Evolutionary conservation across 2,797 vertebrate genomes (phyloP).

Genomic region (Crocodylus rhombifer): DNA sequence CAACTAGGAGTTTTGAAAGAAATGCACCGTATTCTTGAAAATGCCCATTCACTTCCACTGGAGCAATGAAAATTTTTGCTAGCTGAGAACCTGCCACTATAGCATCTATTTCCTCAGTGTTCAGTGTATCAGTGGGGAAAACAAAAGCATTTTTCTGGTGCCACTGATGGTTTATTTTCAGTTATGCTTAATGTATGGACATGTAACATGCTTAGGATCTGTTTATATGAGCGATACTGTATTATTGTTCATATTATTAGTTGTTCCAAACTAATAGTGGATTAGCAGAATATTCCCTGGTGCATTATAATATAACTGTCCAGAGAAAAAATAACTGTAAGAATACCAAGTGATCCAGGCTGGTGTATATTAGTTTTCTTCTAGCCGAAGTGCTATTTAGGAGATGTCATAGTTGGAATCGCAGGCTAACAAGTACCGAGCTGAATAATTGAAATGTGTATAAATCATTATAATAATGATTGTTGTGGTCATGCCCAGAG

Average conservation of each 20-base stretch:
- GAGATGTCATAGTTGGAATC: neutral
- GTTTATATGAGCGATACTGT: neutral
- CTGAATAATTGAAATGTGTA: neutral
- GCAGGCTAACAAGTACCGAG: neutral
- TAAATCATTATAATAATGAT: too few species aligned
- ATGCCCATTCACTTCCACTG: neutral
- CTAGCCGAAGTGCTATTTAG: neutral
- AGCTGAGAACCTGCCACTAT: neutral
- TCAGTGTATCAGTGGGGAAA: neutral
- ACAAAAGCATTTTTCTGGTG: neutral
- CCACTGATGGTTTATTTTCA: neutral
- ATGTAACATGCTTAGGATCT: neutral
- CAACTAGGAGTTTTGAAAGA: neutral
- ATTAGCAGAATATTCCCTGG: neutral
- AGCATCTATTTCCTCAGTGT: neutral
- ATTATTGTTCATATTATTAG: neutral
- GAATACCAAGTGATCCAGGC: too few species aligned
- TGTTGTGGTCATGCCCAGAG: too few species aligned
- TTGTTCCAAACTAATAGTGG: neutral
- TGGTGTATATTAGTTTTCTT: neutral
- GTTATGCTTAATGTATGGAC: fast-evolving
- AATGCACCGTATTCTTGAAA: neutral
- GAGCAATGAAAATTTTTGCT: neutral
- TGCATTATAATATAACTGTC: neutral
- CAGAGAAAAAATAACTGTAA: neutral